Evolutionary conservation across 2,113 vertebrate genomes (phyloP), one percentile per base, ranked within the genome.

Genomic region (Capreolus pygargus): DNA sequence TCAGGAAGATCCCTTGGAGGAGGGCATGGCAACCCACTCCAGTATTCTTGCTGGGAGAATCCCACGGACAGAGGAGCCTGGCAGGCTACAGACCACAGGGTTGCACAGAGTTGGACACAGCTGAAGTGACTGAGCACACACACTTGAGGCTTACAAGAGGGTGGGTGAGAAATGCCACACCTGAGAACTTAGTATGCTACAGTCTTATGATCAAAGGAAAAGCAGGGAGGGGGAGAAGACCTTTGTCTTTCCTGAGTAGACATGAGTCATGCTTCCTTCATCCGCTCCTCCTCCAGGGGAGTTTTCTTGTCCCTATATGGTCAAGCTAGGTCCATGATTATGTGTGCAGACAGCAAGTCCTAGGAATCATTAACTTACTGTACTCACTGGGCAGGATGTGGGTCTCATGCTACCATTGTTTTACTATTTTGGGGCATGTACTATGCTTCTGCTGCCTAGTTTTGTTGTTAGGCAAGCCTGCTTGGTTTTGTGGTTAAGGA

Each of bases 51-150:
- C 64, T n/a, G 3, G 19, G n/a, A 70, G 64, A 70, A 36, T 70
- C 19, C n/a, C n/a, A 70, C 12, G 67, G 67, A 39, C 9, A 36
- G 5, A 21, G n/a, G n/a, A 36, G 10, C n/a, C 67, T 39, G 67
- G n/a, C 0, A 1, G n/a, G n/a, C 67, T 21, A 2, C 19, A 23
- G 10, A 39, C 19, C n/a, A 70, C 6, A 1, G 19, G 9, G n/a
- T 1, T 5, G 1, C n/a, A 28, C 25, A 39, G n/a, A 70, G n/a
- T 6, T 12, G n/a, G 67, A 39, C 67, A 70, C 2, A 1, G 23
- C 67, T 70, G 67, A 21, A 70, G n/a, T 12, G n/a, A 70, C 10
- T 70, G n/a, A 70, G 67, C 67, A 39, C 67, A 36, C n/a, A 21
- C n/a, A 6, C 67, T 70, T 25, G 36, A 76, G 70, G 39, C 70